Evolutionary conservation across 2,888 invertebrate species (phyloP).

Genomic region (Dolichopus griseipennis): DNA sequence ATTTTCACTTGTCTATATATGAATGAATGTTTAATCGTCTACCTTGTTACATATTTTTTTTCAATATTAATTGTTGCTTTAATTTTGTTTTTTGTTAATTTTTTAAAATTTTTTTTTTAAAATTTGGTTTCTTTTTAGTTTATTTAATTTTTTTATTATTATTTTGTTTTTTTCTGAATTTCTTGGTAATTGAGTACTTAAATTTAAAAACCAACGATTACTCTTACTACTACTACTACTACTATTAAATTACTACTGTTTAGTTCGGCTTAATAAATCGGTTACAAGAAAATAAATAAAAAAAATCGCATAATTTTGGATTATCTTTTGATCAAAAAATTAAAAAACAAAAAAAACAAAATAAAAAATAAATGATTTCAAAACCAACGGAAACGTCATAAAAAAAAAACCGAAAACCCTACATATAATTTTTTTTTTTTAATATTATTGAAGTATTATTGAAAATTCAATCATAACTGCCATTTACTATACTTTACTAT

Average conservation of each 20-base stretch:
- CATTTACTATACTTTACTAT: too few relatives aligned
- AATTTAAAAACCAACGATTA: background rate
- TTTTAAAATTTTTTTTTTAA: background rate
- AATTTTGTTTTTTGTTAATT: background rate
- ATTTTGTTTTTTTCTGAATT: background rate
- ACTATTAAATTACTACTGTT: too few relatives aligned
- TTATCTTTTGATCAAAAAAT: background rate
- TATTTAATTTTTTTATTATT: background rate
- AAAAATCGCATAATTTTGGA: background rate
- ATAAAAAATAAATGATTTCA: too few relatives aligned
- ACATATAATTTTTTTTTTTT: background rate
- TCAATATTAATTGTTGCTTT: too few relatives aligned
- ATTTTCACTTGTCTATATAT: background rate
- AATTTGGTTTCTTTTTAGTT: too few relatives aligned
- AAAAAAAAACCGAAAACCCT: background rate
- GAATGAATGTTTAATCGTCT: background rate
- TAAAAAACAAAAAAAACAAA: too few relatives aligned
- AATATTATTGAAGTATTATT: background rate
- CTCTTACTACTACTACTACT: background rate
- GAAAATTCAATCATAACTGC: background rate
- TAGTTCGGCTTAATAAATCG: background rate
- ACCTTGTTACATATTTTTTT: background rate
- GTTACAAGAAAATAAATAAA: background rate
- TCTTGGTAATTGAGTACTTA: constrained; percentile 1
- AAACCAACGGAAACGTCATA: background rate